phyloP scores from a whole-genome alignment of 2,888 invertebrate genomes.

The Drepanosiphum platanoidis region DNA sequence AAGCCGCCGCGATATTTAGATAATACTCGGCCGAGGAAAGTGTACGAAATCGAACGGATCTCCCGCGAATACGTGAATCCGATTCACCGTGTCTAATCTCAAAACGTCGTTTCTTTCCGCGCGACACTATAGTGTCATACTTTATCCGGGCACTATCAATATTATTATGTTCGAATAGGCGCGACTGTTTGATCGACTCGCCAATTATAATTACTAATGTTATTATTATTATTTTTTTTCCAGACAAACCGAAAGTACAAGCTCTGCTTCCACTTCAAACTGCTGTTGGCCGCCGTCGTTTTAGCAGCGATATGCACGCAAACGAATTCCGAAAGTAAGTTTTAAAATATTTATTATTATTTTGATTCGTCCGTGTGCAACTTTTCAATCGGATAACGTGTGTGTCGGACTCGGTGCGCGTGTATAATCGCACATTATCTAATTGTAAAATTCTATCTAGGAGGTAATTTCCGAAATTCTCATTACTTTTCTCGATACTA shows the following conservation, averaged over 20 bases:
- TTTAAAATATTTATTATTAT: too few species aligned
- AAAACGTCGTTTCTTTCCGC: not conserved
- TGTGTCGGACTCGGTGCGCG: too few species aligned
- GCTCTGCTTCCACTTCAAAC: constrained; percentile 56
- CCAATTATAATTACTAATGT: constrained; percentile 11
- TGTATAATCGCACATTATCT: too few species aligned
- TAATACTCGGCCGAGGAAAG: constrained; percentile 42
- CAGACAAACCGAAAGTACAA: constrained; percentile 59
- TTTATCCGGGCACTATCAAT: not conserved
- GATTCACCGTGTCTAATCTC: constrained; percentile 46
- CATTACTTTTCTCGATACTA: too few species aligned
- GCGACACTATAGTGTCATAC: not conserved
- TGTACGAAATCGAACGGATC: constrained; percentile 51
- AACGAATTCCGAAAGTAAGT: constrained; percentile 56
- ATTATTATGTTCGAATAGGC: not conserved
- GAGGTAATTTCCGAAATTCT: too few species aligned
- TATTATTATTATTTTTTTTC: constrained; percentile 64
- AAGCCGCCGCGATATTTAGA: constrained; percentile 38
- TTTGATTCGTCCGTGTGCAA: too few species aligned
- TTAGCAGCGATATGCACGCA: constrained; percentile 31
- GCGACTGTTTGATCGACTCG: not conserved
- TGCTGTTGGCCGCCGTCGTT: constrained; percentile 33
- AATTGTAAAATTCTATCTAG: too few species aligned
- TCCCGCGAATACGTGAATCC: constrained; percentile 42
- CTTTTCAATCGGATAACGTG: too few species aligned